phyloP scores from a whole-genome alignment of 2,113 vertebrate species.

The Ptilorrhoa leucosticta region DNA sequence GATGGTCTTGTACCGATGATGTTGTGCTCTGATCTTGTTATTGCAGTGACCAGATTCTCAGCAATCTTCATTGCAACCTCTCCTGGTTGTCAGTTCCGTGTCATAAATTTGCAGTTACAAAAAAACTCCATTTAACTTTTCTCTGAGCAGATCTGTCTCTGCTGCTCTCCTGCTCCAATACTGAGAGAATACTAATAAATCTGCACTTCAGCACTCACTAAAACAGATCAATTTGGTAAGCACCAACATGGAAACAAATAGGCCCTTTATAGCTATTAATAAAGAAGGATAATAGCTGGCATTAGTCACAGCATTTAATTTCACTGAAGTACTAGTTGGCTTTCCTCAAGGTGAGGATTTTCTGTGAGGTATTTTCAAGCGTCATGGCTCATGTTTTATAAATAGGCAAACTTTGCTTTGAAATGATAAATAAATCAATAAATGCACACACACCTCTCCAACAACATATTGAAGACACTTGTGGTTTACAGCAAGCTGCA shows the following conservation, averaged over 20 bases:
- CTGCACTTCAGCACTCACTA: conserved; percentile 10
- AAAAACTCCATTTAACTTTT: neutral
- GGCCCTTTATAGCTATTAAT: conserved; percentile 52
- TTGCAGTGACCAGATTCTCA: neutral
- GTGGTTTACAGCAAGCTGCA: neutral
- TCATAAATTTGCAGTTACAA: neutral
- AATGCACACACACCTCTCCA: neutral
- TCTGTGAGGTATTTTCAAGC: conserved; percentile 17
- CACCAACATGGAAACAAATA: conserved; percentile 58
- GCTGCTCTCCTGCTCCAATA: neutral
- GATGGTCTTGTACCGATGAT: neutral
- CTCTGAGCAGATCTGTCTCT: neutral
- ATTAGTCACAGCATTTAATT: conserved; percentile 62
- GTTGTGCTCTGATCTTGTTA: neutral
- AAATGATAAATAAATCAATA: neutral
- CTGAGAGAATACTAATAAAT: conserved; percentile 17
- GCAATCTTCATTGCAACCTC: neutral
- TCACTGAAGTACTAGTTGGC: neutral
- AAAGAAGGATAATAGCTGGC: conserved; percentile 46
- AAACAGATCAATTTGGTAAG: conserved; percentile 54
- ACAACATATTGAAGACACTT: neutral
- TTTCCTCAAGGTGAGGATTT: conserved; percentile 52
- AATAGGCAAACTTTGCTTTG: neutral
- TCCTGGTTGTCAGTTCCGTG: neutral
- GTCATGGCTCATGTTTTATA: neutral